Percentiles rank a stretch among this genome's conserved stretches.
phyloP scores from a whole-genome alignment of 23 tunicate genomes.

The Halocynthia roretzi region DNA sequence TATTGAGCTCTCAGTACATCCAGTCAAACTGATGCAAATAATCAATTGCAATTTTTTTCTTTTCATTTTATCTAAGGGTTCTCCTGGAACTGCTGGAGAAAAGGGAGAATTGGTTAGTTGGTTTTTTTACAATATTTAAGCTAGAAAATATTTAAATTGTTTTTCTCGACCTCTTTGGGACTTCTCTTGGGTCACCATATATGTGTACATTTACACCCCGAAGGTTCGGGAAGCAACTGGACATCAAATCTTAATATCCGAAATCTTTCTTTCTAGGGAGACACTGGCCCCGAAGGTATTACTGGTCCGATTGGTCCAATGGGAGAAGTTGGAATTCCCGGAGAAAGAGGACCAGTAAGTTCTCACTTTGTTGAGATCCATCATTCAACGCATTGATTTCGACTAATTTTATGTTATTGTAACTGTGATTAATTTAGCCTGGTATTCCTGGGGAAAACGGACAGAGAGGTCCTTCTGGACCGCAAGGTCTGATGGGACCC shows the following conservation, averaged over 20 bases:
- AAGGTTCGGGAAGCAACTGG: not conserved
- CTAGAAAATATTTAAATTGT: not conserved
- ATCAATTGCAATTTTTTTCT: not conserved
- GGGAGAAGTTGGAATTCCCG: conserved; percentile 79
- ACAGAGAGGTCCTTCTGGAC: conserved; percentile 80
- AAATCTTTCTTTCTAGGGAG: conserved; percentile 25
- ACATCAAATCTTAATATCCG: not conserved
- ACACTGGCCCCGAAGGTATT: conserved; percentile 63
- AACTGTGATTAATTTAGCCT: conserved; percentile 35
- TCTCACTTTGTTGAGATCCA: no score
- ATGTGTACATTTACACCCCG: not conserved
- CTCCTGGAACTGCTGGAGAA: conserved; percentile 47
- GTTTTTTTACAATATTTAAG: not conserved
- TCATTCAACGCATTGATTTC: not conserved
- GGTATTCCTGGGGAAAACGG: conserved; percentile 85
- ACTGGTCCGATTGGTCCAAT: conserved; percentile 26
- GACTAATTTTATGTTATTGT: not conserved
- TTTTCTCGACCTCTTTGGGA: not conserved
- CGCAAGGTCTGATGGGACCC: conserved; percentile 53
- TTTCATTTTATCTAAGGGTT: conserved; percentile 26
- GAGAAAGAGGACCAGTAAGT: conserved; percentile 96
- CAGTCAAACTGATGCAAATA: not conserved
- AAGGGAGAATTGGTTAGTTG: conserved; percentile 84
- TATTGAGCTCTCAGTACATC: not conserved
- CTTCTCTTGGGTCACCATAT: not conserved